Conservation (phyloP, 2,113 vertebrate species). For the Empidonax alnorum region DNA sequence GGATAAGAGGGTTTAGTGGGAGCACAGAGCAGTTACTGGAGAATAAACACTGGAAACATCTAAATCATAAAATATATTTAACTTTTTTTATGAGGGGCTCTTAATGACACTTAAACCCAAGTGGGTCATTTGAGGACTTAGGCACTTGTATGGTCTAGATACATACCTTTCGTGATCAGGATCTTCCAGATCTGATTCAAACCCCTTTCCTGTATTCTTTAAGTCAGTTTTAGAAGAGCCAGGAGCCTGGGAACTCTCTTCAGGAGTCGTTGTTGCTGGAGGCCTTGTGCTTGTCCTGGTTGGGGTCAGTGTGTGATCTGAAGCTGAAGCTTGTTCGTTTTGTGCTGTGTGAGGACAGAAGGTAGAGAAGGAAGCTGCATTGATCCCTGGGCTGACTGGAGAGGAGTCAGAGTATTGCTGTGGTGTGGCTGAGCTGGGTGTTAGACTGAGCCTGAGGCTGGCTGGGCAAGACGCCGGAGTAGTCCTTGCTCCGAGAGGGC, state of each 20-base stretch:
- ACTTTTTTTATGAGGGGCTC: neutral
- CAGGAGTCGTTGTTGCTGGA: slow-evolving; percentile 20
- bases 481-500: neutral
- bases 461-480: neutral
- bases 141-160: neutral
- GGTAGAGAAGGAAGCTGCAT: slow-evolving; percentile 21
- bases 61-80: neutral
- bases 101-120: neutral
- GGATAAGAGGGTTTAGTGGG: neutral
- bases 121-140: neutral
- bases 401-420: slow-evolving; percentile 46
- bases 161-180: slow-evolving; percentile 54
- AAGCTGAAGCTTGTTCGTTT: slow-evolving; percentile 27
- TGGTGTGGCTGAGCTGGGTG: slow-evolving; percentile 49
- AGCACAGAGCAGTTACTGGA: neutral
- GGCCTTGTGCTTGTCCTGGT: slow-evolving; percentile 68
- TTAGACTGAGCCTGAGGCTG: slow-evolving; percentile 43
- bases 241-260: slow-evolving; percentile 49
- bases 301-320: slow-evolving; percentile 19
- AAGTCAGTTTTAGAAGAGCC: slow-evolving; percentile 23
- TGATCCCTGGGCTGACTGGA: slow-evolving; percentile 57
- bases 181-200: slow-evolving; percentile 36
- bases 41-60: neutral
- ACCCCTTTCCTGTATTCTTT: slow-evolving; percentile 31
- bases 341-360: slow-evolving; percentile 57